Evolutionary conservation across 1,140 invertebrate species (phyloP).

Genomic region (Listronotus bonariensis): DNA sequence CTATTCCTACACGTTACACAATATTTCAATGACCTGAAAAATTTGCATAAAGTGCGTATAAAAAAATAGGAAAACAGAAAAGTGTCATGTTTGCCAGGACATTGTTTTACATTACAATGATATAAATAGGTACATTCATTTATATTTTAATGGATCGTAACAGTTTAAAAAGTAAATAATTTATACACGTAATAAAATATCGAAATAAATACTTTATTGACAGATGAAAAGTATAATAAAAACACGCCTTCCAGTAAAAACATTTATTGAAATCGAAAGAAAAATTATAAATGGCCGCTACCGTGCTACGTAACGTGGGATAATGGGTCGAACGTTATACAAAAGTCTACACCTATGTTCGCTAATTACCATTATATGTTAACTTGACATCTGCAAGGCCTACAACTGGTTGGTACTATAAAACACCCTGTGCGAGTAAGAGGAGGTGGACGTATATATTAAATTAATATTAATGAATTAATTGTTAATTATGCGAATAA

Average conservation of each 20-base stretch:
- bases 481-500: slow-evolving; percentile 23
- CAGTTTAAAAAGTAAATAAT: no score
- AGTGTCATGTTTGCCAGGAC: no score
- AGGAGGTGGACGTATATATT: slow-evolving; percentile 7
- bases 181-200: no score
- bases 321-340: slow-evolving; percentile 18
- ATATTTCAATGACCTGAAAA: no score
- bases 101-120: no score
- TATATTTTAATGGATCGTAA: no score
- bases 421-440: slow-evolving; percentile 5
- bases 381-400: slow-evolving; percentile 10
- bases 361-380: slow-evolving; percentile 15
- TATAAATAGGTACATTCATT: no score
- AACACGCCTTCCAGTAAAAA: slow-evolving; percentile 23
- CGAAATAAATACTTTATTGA: not conserved
- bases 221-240: slow-evolving; percentile 12
- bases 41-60: no score
- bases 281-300: slow-evolving; percentile 28
- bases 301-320: slow-evolving; percentile 28
- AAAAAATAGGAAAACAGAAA: no score
- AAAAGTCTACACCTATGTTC: slow-evolving; percentile 17
- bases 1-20: no score
- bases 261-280: slow-evolving; percentile 16
- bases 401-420: not conserved
- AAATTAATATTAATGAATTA: slow-evolving; percentile 22